Evolutionary conservation across 2,797 vertebrate species (phyloP).

Genomic region (Capromys pilorides): DNA sequence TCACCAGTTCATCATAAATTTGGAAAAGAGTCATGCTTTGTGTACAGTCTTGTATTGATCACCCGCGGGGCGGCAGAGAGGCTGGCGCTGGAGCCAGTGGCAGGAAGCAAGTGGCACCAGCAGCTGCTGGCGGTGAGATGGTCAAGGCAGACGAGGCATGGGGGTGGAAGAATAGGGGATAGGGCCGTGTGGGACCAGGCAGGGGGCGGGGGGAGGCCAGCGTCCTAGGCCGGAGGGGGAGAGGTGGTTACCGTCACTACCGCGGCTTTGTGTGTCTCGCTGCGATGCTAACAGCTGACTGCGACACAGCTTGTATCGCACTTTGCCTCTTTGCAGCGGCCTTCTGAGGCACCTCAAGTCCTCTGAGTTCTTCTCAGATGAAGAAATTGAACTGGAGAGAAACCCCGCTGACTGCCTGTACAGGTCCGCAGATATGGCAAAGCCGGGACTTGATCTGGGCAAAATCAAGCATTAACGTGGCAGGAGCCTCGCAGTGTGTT

Average conservation of each 20-base stretch:
- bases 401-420: not conserved
- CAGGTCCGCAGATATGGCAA: not conserved
- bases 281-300: too few relatives aligned
- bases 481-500: not conserved
- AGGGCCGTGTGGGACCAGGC: not conserved
- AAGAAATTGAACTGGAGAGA: not conserved
- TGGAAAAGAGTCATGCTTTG: not conserved
- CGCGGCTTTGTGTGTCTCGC: not conserved
- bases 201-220: not conserved
- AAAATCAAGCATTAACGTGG: not conserved
- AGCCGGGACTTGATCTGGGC: not conserved
- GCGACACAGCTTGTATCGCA: not conserved
- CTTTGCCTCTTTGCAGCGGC: not conserved
- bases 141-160: too few relatives aligned
- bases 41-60: not conserved
- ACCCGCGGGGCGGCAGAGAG: not conserved
- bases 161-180: too few relatives aligned
- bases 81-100: not conserved
- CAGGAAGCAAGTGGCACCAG: not conserved
- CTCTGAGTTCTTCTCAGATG: not conserved
- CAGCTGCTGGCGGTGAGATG: not conserved
- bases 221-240: not conserved
- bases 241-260: not conserved
- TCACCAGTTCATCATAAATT: slow-evolving; percentile 11
- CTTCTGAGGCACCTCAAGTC: not conserved